phyloP scores from a whole-genome alignment of 2,797 vertebrate species.

The Mormyrus proboscirostris region DNA sequence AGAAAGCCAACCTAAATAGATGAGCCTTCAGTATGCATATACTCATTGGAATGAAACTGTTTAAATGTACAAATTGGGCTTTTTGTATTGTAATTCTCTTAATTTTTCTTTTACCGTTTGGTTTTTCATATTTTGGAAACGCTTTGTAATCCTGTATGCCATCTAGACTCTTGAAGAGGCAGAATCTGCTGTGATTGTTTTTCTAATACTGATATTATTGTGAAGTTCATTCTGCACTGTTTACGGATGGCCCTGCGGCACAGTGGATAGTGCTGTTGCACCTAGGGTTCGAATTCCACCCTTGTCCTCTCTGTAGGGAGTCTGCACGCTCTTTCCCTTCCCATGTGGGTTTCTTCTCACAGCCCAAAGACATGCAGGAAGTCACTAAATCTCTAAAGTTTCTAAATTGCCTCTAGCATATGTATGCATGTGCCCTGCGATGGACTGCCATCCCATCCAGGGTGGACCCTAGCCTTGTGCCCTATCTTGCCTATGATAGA shows the following conservation, averaged over 20 bases:
- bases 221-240: neutral
- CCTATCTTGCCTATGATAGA: neutral
- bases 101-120: neutral
- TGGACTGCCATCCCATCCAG: neutral
- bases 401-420: neutral
- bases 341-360: neutral
- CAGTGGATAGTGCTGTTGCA: neutral
- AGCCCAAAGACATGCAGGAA: neutral
- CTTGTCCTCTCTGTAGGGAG: neutral
- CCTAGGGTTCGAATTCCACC: neutral
- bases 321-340: neutral
- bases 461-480: neutral
- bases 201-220: neutral
- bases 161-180: neutral
- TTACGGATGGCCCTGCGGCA: neutral
- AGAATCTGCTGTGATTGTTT: neutral
- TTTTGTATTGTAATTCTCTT: neutral
- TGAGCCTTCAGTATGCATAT: neutral
- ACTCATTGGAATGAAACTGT: neutral
- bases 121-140: neutral
- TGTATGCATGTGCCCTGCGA: neutral
- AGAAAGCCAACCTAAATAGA: neutral
- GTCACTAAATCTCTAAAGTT: neutral
- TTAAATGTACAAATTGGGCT: neutral
- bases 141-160: neutral